phyloP scores from a whole-genome alignment of 64 coral and sea anemone species.

The Montipora cactus region DNA sequence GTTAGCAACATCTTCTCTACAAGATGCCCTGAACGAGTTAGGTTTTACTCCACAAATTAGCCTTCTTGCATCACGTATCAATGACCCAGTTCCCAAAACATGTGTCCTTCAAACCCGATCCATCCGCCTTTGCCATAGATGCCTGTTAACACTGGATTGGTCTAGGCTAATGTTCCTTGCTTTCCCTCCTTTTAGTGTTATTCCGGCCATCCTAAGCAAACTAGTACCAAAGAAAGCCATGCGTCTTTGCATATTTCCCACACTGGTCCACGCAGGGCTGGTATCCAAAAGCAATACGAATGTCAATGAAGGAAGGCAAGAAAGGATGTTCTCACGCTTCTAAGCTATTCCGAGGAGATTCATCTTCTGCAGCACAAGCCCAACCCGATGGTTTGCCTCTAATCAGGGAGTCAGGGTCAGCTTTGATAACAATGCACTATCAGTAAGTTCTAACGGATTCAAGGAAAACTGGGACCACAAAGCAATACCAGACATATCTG shows the following conservation, averaged over 20 bases:
- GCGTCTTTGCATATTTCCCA: slow-evolving; percentile 7
- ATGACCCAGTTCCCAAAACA: too few species aligned
- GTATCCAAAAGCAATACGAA: slow-evolving; percentile 45
- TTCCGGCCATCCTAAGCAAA: neutral
- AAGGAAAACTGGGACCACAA: too few species aligned
- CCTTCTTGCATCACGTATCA: too few species aligned
- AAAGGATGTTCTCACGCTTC: neutral
- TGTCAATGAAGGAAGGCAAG: neutral
- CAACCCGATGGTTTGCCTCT: slow-evolving; percentile 36
- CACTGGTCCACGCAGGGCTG: slow-evolving; percentile 41
- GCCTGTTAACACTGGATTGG: too few species aligned
- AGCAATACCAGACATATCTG: too few species aligned
- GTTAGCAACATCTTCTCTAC: too few species aligned
- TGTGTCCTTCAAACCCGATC: too few species aligned
- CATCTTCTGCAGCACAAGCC: neutral
- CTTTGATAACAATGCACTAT: neutral
- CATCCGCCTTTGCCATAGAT: too few species aligned
- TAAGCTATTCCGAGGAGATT: neutral
- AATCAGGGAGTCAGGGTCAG: neutral
- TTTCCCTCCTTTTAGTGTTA: neutral
- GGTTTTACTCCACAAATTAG: too few species aligned
- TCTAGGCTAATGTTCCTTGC: too few species aligned
- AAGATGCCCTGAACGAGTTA: too few species aligned
- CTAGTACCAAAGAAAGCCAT: neutral
- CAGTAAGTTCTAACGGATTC: neutral